Conservation (phyloP, 2,888 invertebrate genomes). For the Smittia sp. region DNA sequence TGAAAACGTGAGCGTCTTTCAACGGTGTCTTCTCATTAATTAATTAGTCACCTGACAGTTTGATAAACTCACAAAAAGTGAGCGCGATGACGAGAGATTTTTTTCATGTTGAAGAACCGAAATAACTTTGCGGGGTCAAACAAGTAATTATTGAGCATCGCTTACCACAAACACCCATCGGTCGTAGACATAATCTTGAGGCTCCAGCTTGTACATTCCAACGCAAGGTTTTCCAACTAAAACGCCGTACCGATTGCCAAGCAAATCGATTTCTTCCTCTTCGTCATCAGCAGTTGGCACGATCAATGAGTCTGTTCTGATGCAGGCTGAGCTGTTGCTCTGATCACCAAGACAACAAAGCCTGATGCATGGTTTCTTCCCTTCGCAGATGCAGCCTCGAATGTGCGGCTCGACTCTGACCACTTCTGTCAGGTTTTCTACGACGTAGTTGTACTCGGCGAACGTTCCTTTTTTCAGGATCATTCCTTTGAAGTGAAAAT, state of each 20-base stretch:
- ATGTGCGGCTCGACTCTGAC: neutral
- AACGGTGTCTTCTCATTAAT: no score
- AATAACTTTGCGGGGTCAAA: conserved; percentile 39
- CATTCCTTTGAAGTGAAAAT: neutral
- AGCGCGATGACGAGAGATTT: conserved; percentile 25
- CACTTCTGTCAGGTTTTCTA: conserved; percentile 27
- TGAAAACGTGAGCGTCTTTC: no score
- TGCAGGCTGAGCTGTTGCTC: neutral
- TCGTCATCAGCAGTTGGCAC: neutral
- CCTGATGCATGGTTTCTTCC: conserved; percentile 12
- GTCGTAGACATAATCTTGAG: conserved; percentile 42
- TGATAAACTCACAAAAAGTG: neutral
- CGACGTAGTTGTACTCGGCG: neutral
- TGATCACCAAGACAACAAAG: neutral
- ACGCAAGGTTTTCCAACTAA: conserved; percentile 44
- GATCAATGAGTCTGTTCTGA: neutral
- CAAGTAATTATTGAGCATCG: neutral
- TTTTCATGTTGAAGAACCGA: conserved; percentile 21
- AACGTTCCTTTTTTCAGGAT: neutral
- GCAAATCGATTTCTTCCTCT: neutral
- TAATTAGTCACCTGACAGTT: no score
- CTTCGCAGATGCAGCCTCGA: conserved; percentile 21
- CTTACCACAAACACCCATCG: conserved; percentile 28
- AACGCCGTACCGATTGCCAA: conserved; percentile 29
- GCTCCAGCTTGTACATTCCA: conserved; percentile 32